Conservation (phyloP, 2,797 vertebrate genomes). For the Sebastes vulpes region DNA sequence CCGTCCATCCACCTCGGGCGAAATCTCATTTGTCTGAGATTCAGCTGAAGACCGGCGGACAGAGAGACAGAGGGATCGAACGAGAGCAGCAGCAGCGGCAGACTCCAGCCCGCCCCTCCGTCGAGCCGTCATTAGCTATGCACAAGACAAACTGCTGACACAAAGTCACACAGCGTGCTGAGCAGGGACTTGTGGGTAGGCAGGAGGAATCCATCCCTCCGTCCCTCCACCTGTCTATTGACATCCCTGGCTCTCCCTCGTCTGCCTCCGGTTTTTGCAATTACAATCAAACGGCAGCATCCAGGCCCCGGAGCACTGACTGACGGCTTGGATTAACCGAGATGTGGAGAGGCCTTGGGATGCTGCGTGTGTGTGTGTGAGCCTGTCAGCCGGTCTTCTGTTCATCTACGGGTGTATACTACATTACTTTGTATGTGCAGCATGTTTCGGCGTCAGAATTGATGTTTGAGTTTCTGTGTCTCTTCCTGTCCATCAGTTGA, state of each 20-base stretch:
- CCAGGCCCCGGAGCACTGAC: constrained; percentile 77
- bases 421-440: constrained; percentile 65
- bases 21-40: constrained; percentile 89
- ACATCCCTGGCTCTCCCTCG: constrained; percentile 73
- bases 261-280: constrained; percentile 82
- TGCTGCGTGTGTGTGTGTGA: constrained; percentile 50
- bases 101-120: constrained; percentile 63
- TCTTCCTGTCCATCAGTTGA: constrained; percentile 47
- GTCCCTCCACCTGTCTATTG: constrained; percentile 76
- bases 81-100: constrained; percentile 69
- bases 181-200: constrained; percentile 78
- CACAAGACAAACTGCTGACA: constrained; percentile 94
- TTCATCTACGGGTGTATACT: constrained; percentile 32
- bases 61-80: constrained; percentile 62
- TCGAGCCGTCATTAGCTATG: constrained; percentile 90
- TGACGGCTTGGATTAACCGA: constrained; percentile 82
- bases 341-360: constrained; percentile 76
- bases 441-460: constrained; percentile 51
- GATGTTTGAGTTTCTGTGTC: constrained; percentile 47
- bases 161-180: constrained; percentile 83
- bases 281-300: constrained; percentile 86
- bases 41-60: constrained; percentile 85
- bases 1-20: constrained; percentile 80
- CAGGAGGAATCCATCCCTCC: constrained; percentile 75
- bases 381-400: constrained; percentile 61